These are phyloP conservation scores for Pristionchus mayeri DNA, from an alignment of 2,888 invertebrate genomes.

Conservation along the genomic window DNA sequence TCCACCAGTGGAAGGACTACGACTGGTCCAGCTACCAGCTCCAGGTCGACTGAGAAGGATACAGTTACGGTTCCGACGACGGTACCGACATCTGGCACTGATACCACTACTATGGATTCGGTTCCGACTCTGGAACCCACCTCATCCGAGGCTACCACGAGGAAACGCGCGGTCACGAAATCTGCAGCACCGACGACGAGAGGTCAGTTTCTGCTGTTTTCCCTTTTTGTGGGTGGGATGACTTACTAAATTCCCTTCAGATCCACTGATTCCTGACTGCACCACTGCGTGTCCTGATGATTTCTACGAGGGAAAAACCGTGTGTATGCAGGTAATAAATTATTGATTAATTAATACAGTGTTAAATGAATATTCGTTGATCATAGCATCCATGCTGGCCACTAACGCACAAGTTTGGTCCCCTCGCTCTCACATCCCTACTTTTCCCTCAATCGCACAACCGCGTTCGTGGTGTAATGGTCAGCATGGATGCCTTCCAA, in stretches of 20 bases:
- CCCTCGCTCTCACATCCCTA: background rate
- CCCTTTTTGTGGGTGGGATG: background rate
- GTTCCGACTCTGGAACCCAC: too few relatives aligned
- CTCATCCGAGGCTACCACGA: background rate
- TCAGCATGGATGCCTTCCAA: slow-evolving; percentile 61
- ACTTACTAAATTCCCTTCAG: background rate
- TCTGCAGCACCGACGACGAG: background rate
- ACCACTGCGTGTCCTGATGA: background rate
- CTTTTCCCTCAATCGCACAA: too few relatives aligned
- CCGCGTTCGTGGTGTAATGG: slow-evolving; percentile 59
- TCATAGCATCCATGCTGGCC: background rate
- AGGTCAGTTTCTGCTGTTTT: background rate
- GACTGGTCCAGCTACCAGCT: too few relatives aligned
- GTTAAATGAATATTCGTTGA: background rate
- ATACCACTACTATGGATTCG: too few relatives aligned
- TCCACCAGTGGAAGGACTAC: too few relatives aligned
- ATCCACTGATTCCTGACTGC: background rate
- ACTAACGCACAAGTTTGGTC: background rate
- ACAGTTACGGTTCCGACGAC: too few relatives aligned
- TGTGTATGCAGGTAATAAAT: slow-evolving; percentile 35
- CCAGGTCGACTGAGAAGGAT: too few relatives aligned
- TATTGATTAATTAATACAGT: background rate
- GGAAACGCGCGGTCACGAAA: background rate
- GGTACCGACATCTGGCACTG: background rate
- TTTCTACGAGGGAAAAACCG: slow-evolving; percentile 34